Base-by-base conservation (phyloP, 2,888 invertebrate species). In the Beris morrisii region DNA sequence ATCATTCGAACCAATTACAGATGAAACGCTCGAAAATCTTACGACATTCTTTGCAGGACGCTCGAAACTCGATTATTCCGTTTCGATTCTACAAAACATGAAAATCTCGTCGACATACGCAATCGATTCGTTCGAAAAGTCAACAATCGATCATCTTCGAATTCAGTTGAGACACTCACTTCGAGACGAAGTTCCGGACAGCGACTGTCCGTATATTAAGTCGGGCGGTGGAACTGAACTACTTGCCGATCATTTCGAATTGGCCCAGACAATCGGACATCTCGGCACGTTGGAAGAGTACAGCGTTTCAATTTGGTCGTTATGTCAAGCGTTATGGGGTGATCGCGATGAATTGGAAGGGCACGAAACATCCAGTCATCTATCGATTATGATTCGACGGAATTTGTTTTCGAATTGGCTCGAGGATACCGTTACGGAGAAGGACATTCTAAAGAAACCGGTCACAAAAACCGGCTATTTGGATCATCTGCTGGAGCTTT, bases 281-380 rank as follows among this genome's bases (percentile, higher is more conserved):
- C 56, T 74, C 4, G 75, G 72, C 0, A 30, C 46, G 3, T 70
- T 75, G 7, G 76, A 76, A 59, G 75, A 73, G 30, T 81, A 82
- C 70, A 75, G 75, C 1, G 78, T 81, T 0, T 85, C 88, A 65
- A 86, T 89, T 5, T 92, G 91, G 90, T 85, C 86, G 12, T 82
- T 94, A 0, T 89, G 92, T 73, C 86, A 88, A 6, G 91, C 94
- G 0, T 83, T 96, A 7, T 96, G 96, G 96, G 94, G 92, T 1
- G 86, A 87, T 12, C 85, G 90, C 32, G 83, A 88, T 1, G 87
- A 88, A 12, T 74, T 83, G 6, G 83, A 85, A 54, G 84, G 82
- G 0, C 73, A 74, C 28, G 80, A 81, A 3, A 61, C 72, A 0
- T 72, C 68, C n/a, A 77, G 75, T 12, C 84, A 87, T 74, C 80